Evolutionary conservation across 2,888 invertebrate genomes (phyloP).

Genomic region (Axea sp.): DNA sequence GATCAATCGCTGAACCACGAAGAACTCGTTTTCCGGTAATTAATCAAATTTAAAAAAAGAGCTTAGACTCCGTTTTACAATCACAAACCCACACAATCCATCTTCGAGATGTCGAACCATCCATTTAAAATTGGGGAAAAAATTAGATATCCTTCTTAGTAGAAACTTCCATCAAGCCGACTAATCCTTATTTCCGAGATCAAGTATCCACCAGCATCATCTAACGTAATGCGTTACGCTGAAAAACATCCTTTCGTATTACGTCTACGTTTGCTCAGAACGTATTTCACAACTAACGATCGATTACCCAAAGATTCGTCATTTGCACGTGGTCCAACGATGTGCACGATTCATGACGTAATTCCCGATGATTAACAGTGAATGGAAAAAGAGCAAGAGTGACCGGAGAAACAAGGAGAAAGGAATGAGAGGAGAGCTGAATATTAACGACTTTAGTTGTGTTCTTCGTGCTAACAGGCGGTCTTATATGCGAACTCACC

Average conservation of each 20-base stretch:
- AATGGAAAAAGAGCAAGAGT: constrained; percentile 38
- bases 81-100: not conserved
- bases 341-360: constrained; percentile 24
- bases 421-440: not conserved
- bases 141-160: not conserved
- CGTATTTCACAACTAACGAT: constrained; percentile 31
- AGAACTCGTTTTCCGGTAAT: no score
- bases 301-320: constrained; percentile 41
- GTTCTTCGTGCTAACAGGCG: constrained; percentile 49
- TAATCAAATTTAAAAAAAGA: no score
- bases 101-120: constrained; percentile 6
- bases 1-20: no score
- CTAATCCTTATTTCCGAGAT: constrained; percentile 16
- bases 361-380: constrained; percentile 35
- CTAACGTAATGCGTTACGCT: no score
- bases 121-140: not conserved
- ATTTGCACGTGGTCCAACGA: constrained; percentile 25
- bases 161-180: no score
- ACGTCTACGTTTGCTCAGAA: no score
- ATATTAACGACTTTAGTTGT: constrained; percentile 28
- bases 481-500: constrained; percentile 51
- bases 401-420: not conserved
- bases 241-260: no score
- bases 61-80: not conserved
- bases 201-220: constrained; percentile 22